These are phyloP conservation scores for Calliphora vomitoria DNA, from an alignment of 2,888 invertebrate species.

Conservation along the genomic window DNA sequence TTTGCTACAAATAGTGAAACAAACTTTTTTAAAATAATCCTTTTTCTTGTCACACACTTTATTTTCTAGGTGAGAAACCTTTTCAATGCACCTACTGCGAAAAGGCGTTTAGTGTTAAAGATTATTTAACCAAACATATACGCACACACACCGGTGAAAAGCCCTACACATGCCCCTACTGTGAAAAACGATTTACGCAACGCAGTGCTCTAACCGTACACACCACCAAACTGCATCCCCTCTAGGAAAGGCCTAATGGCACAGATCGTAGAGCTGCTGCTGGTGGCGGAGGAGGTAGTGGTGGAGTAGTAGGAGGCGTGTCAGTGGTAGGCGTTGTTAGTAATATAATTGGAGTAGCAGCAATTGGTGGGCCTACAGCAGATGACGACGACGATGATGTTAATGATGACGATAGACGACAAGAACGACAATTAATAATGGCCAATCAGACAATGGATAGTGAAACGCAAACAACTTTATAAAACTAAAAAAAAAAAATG, in stretches of 20 bases:
- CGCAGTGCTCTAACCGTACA: constrained; percentile 84
- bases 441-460: constrained; percentile 67
- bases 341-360: constrained; percentile 29
- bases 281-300: constrained; percentile 63
- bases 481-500: constrained; percentile 37
- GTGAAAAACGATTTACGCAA: constrained; percentile 84
- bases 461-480: constrained; percentile 70
- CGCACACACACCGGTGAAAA: constrained; percentile 84
- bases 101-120: constrained; percentile 84
- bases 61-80: constrained; percentile 82
- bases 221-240: constrained; percentile 83
- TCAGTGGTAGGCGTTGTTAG: constrained; percentile 31
- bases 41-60: background rate
- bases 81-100: constrained; percentile 83
- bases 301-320: constrained; percentile 13
- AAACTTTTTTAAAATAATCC: constrained; percentile 1
- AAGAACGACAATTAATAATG: constrained; percentile 61
- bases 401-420: constrained; percentile 32
- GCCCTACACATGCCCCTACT: constrained; percentile 83
- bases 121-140: constrained; percentile 84
- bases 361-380: constrained; percentile 10
- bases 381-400: constrained; percentile 14
- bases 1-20: constrained; percentile 9
- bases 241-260: constrained; percentile 81
- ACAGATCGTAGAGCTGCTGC: constrained; percentile 77